phyloP scores from a whole-genome alignment of 2,113 vertebrate genomes.

The Lipophrys pholis region DNA sequence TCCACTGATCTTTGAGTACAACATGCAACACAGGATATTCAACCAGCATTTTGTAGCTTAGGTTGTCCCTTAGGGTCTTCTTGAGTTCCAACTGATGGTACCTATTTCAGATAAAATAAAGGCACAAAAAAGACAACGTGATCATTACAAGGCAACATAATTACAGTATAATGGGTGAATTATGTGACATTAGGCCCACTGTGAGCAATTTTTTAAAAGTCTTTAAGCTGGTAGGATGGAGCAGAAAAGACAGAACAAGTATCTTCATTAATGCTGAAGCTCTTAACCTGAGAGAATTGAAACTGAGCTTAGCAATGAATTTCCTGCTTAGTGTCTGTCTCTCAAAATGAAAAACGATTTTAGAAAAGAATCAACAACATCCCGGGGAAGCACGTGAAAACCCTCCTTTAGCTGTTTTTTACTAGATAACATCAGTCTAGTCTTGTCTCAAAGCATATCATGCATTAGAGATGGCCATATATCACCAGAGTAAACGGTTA shows the following conservation, averaged over 20 bases:
- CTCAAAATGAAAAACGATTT: slow-evolving; percentile 58
- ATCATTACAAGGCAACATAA: background rate
- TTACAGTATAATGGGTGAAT: background rate
- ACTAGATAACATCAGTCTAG: slow-evolving; percentile 63
- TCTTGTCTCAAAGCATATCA: slow-evolving; percentile 59
- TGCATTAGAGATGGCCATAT: slow-evolving; percentile 61
- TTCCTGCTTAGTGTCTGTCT: slow-evolving; percentile 17
- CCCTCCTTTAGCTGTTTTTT: slow-evolving; percentile 29
- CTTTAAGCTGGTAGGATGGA: background rate
- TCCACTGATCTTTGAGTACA: slow-evolving; percentile 83
- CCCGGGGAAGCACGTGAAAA: slow-evolving; percentile 27
- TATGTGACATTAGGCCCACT: background rate
- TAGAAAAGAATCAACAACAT: slow-evolving; percentile 45
- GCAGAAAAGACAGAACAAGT: background rate
- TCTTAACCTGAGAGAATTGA: slow-evolving; percentile 29
- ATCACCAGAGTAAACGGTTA: slow-evolving; percentile 60
- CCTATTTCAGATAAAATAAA: slow-evolving; percentile 78
- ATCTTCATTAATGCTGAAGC: background rate
- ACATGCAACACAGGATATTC: slow-evolving; percentile 92
- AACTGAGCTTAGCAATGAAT: slow-evolving; percentile 38
- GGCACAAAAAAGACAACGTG: slow-evolving; percentile 16
- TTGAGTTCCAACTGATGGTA: slow-evolving; percentile 88
- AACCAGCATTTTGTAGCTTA: slow-evolving; percentile 90
- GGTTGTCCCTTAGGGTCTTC: slow-evolving; percentile 89
- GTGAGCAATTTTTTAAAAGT: background rate